Evolutionary conservation across 92 coral and sea anemone genomes (phyloP), one percentile per base, ranked within the genome.

Genomic region (Blastomussa wellsi): DNA sequence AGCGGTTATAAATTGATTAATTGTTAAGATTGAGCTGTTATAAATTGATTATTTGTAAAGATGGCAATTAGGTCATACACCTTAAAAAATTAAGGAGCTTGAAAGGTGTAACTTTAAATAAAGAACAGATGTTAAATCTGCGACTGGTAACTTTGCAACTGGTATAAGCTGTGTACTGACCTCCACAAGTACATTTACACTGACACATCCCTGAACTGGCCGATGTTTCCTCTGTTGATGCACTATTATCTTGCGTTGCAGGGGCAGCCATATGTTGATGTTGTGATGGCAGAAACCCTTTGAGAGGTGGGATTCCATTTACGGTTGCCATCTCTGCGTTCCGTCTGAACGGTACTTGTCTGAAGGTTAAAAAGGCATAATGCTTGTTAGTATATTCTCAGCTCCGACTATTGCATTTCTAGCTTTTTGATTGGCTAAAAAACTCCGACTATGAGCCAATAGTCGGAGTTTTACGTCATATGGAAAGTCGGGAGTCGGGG

Each of bases 151-250:
- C 64, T 4, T 52, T 15, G 64, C 28, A 57, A 57, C 64, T 74
- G 31, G 57, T 68, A 33, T 14, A 69, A 69, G 10, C 4, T 32
- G 29, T 51, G 37, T 35, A 75, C 95, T 78, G 51, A 92, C 95
- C 95, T 74, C 90, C 90, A 79, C 95, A 92, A 0, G 95, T 92
- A 72, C 95, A 92, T 79, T 92, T 82, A 73, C 95, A 92, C 80
- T 82, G 92, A 55, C 95, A 89, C 17, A 84, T 71, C 32, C 90
- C 87, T 35, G 95, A 92, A 33, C 95, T 88, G 31, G 86, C 92
- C 29, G 94, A 91, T 24, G 89, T 87, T 49, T 89, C 95, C 72
- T 92, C 95, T 68, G 88, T 88, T 48, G 87, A 85, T 31, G 47
- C 77, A 49, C 93, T 88, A 51, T 79, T 83, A 20, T 77, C 92